These are phyloP conservation scores for Bombus superbus DNA, from an alignment of 1,140 invertebrate species.

Conservation along the genomic window DNA sequence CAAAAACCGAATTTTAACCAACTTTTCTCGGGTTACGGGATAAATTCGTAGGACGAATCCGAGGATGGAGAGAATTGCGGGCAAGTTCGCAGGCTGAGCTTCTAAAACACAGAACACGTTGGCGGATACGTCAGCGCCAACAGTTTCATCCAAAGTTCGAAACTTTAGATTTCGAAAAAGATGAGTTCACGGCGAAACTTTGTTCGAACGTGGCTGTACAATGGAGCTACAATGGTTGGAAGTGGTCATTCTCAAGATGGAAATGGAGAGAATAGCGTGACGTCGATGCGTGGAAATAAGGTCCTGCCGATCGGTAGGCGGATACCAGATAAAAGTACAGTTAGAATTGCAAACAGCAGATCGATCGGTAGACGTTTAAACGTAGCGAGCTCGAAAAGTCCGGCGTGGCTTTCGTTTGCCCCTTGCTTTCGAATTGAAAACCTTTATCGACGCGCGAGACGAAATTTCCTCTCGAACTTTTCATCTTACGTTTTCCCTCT, in stretches of 20 bases:
- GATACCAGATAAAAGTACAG: background rate
- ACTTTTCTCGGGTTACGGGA: background rate
- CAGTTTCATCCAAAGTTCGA: constrained; percentile 29
- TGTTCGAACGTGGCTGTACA: background rate
- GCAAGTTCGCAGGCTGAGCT: background rate
- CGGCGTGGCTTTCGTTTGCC: background rate
- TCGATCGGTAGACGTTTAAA: background rate
- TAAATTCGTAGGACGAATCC: background rate
- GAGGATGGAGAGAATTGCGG: background rate
- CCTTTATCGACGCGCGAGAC: background rate
- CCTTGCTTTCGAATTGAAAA: background rate
- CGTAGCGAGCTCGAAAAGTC: background rate
- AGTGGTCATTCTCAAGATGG: background rate
- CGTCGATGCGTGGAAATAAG: background rate
- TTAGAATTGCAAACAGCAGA: background rate
- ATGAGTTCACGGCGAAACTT: background rate
- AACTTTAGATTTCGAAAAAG: constrained; percentile 17
- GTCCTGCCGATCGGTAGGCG: background rate
- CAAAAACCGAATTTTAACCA: background rate
- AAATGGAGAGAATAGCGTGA: background rate
- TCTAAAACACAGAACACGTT: constrained; percentile 9
- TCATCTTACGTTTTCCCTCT: background rate
- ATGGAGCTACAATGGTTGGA: too few relatives aligned
- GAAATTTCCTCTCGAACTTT: background rate
- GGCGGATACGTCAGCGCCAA: constrained; percentile 4